Evolutionary conservation across 1,140 invertebrate genomes (phyloP).

Genomic region (Drosophila lowei): DNA sequence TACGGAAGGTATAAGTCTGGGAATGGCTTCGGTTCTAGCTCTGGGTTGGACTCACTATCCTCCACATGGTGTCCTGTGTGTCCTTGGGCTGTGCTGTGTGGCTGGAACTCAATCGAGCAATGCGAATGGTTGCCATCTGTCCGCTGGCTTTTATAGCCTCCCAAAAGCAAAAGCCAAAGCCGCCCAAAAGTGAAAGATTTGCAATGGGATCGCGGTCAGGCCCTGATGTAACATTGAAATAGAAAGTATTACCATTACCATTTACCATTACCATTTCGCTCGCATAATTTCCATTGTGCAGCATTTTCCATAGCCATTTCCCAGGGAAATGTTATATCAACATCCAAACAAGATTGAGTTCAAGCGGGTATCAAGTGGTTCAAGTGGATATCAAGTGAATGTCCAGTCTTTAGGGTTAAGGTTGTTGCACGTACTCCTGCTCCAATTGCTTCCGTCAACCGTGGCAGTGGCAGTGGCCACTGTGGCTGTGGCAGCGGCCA

Average conservation of each 20-base stretch:
- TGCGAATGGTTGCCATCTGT: conserved; percentile 51
- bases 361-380: conserved; percentile 74
- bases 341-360: conserved; percentile 60
- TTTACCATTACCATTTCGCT: conserved; percentile 65
- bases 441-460: conserved; percentile 69
- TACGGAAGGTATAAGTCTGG: neutral
- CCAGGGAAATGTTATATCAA: conserved; percentile 74
- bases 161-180: too few species aligned
- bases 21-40: too few species aligned
- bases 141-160: conserved; percentile 53
- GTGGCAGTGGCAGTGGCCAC: conserved; percentile 30
- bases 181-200: conserved; percentile 66
- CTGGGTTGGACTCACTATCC: conserved; percentile 55
- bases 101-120: conserved; percentile 35
- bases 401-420: conserved; percentile 73
- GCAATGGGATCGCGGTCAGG: conserved; percentile 41
- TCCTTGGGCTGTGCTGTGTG: conserved; percentile 5
- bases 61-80: conserved; percentile 49
- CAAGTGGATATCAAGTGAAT: conserved; percentile 48
- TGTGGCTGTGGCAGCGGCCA: conserved; percentile 5
- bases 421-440: conserved; percentile 77
- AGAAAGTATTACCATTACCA: conserved; percentile 78
- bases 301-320: conserved; percentile 24
- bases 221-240: conserved; percentile 79
- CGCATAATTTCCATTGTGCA: conserved; percentile 77